Evolutionary conservation across 2,888 invertebrate genomes (phyloP), one percentile per base, ranked within the genome.

Genomic region (Cremastinae sp.): DNA sequence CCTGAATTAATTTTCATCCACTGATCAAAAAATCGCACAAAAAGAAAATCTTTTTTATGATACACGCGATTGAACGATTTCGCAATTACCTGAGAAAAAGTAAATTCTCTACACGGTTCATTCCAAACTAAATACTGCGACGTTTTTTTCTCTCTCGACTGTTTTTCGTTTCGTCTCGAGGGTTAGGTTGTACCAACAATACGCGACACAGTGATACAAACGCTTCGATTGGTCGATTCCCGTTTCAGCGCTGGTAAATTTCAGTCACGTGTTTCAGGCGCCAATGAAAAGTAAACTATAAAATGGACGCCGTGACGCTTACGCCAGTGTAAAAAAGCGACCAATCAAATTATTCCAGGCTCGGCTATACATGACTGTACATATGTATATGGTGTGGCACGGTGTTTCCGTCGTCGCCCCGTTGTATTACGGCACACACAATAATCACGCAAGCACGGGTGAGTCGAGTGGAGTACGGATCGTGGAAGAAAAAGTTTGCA

Each of bases 311-410:
- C 86, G 86, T 87, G 85, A 86, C 86, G 86, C 66, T 69, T 84
- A 81, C 80, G 83, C 82, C 58, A 78, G 66, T 65, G 62, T 64
- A 12, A 56, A 59, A 71, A 68, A 16, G 43, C 62, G 75, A 78
- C 87, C 87, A 88, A 88, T 87, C 81, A 79, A 78, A 80, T 87
- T 84, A 87, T 83, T 85, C 82, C 83, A 84, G 82, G 79, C 83
- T 81, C 79, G 3, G 39, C 22, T 22, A 45, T 45, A 45, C 51
- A 39, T 16, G 83, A 85, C 83, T 84, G 84, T 83, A 85, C 86
- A 84, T 85, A 85, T 83, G 84, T 82, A 84, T 83, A 84, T 86
- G 43, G 43, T 43, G 65, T 14, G 9, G 18, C 35, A 55, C 65
- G 65, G 84, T 81, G 85, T 86, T 85, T 85, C 83, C 79, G 78